Evolutionary conservation across 1,140 invertebrate genomes (phyloP).

Genomic region (Hydropsyche tenuis): DNA sequence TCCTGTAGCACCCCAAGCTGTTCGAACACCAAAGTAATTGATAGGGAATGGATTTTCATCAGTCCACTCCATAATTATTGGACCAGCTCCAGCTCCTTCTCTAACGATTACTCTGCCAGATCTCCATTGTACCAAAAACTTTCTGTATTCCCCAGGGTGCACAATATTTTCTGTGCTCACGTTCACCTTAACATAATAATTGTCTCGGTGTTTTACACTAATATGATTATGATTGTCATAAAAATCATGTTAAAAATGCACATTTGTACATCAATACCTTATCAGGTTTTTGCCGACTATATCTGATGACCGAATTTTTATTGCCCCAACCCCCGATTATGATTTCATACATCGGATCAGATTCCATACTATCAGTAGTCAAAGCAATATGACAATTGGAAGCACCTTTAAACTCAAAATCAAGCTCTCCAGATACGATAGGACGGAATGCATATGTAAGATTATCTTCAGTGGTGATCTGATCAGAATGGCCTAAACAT

Average conservation of each 20-base stretch:
- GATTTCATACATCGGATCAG: conserved; percentile 68
- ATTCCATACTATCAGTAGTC: conserved; percentile 60
- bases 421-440: conserved; percentile 61
- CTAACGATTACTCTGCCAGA: conserved; percentile 63
- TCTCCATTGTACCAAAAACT: conserved; percentile 67
- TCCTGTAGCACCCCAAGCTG: conserved; percentile 68
- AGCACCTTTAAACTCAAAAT: conserved; percentile 64
- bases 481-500: conserved; percentile 58
- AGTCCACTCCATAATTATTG: conserved; percentile 64
- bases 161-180: conserved; percentile 64
- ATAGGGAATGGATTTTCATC: conserved; percentile 66
- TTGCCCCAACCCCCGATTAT: conserved; percentile 71
- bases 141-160: conserved; percentile 63
- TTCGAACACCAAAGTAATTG: conserved; percentile 68
- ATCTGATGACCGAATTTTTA: conserved; percentile 66
- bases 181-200: conserved; percentile 58
- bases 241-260: conserved; percentile 35
- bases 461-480: conserved; percentile 64
- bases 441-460: conserved; percentile 67
- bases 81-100: conserved; percentile 55
- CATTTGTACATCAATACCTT: conserved; percentile 59
- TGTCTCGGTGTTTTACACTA: not conserved
- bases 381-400: conserved; percentile 69
- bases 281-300: conserved; percentile 68
- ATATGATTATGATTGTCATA: not conserved